phyloP scores from a whole-genome alignment of 1,140 invertebrate species.

The Aphelinus atriplicis region DNA sequence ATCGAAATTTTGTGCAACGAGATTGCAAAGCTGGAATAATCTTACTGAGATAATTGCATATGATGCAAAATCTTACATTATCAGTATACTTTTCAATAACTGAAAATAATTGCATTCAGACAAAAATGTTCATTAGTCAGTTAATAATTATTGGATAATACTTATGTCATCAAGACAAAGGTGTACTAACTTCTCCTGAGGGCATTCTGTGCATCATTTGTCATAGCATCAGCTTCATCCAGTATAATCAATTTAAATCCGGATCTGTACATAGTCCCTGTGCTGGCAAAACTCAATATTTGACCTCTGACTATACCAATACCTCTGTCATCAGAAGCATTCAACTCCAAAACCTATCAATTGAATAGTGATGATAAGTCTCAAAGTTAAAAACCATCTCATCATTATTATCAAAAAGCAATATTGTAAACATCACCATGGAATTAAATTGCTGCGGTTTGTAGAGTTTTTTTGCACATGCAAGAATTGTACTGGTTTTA shows the following conservation, averaged over 20 bases:
- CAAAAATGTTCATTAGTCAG: slow-evolving; percentile 20
- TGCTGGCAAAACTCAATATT: slow-evolving; percentile 98
- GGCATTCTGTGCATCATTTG: slow-evolving; percentile 99
- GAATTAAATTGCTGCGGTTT: slow-evolving; percentile 85
- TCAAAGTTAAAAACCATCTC: slow-evolving; percentile 17
- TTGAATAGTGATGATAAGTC: background rate
- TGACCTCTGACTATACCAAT: slow-evolving; percentile 96
- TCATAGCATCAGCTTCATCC: slow-evolving; percentile 99
- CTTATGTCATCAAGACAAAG: slow-evolving; percentile 6
- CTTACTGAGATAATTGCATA: slow-evolving; percentile 98
- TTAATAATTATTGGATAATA: no score
- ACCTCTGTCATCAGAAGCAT: slow-evolving; percentile 99
- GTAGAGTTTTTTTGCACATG: slow-evolving; percentile 94
- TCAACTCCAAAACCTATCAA: slow-evolving; percentile 85
- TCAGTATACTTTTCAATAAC: slow-evolving; percentile 99
- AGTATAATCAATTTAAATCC: slow-evolving; percentile 97
- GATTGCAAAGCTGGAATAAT: slow-evolving; percentile 99
- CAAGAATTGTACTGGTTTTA: slow-evolving; percentile 98
- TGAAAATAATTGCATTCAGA: slow-evolving; percentile 62
- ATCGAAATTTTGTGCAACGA: slow-evolving; percentile 96
- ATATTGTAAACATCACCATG: slow-evolving; percentile 72
- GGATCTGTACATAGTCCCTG: slow-evolving; percentile 93
- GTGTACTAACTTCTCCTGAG: slow-evolving; percentile 85
- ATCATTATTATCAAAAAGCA: background rate
- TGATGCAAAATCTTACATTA: slow-evolving; percentile 97